These are phyloP conservation scores for Ataeniobius toweri DNA, from an alignment of 2,797 vertebrate species.

Conservation along the genomic window DNA sequence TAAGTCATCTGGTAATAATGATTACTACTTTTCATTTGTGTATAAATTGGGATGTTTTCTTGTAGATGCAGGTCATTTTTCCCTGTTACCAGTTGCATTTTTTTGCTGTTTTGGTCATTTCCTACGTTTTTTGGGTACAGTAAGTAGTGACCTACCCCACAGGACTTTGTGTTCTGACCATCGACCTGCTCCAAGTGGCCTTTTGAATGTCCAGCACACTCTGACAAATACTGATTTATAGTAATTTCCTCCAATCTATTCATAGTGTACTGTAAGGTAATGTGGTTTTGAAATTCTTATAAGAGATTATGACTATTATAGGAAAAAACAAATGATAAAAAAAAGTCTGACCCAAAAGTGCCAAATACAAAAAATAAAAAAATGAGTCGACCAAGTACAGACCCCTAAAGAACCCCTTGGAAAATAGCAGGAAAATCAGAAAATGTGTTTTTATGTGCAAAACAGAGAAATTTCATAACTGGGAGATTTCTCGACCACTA, in stretches of 20 bases:
- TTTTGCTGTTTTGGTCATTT: background rate
- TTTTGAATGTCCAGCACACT: background rate
- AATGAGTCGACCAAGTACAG: background rate
- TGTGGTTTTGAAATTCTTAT: background rate
- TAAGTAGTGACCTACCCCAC: background rate
- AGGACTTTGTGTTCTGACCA: background rate
- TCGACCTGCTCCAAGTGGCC: background rate
- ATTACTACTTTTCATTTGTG: constrained; percentile 2
- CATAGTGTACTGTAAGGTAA: background rate
- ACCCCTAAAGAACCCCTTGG: background rate
- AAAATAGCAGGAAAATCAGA: background rate
- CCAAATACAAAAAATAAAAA: no score
- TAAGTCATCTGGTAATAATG: background rate
- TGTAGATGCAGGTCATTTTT: background rate
- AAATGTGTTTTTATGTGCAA: background rate
- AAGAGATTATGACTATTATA: background rate
- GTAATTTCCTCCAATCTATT: background rate
- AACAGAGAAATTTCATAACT: background rate
- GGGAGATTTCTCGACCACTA: background rate
- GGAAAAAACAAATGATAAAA: no score
- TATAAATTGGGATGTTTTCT: background rate
- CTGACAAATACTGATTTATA: no score
- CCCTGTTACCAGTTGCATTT: no score
- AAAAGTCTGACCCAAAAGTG: no score
- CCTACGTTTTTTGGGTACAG: background rate